Conservation (phyloP, 2,797 vertebrate genomes). For the Oreochromis grahami region DNA sequence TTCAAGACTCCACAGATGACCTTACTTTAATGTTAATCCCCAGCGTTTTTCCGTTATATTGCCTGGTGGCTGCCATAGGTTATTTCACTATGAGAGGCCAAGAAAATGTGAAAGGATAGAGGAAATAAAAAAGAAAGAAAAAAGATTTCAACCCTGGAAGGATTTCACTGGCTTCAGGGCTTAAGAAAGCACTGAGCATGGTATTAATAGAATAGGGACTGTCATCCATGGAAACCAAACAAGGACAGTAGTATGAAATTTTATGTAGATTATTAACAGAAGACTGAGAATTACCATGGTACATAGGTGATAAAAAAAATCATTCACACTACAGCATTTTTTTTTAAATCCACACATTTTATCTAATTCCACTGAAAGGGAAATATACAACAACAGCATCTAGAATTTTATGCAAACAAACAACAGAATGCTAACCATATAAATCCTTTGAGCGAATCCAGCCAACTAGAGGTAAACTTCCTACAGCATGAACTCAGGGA, state of each 20-base stretch:
- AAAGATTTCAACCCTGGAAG: slow-evolving; percentile 38
- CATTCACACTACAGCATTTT: neutral
- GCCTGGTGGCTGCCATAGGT: slow-evolving; percentile 49
- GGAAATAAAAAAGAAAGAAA: neutral
- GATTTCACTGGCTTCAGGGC: slow-evolving; percentile 29
- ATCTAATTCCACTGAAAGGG: neutral
- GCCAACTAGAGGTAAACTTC: slow-evolving; percentile 6
- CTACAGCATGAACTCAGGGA: neutral
- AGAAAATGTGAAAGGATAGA: neutral
- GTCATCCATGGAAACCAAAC: slow-evolving; percentile 41
- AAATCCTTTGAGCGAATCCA: slow-evolving; percentile 2
- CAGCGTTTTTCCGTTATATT: slow-evolving; percentile 19
- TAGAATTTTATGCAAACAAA: neutral
- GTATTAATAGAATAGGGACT: slow-evolving; percentile 35
- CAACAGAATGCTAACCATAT: neutral
- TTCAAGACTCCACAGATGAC: slow-evolving; percentile 19
- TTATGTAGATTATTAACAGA: slow-evolving; percentile 3
- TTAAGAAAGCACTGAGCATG: slow-evolving; percentile 28
- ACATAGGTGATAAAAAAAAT: neutral
- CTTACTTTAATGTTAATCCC: slow-evolving; percentile 40
- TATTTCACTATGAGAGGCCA: slow-evolving; percentile 32
- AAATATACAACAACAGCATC: neutral
- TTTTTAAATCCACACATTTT: neutral
- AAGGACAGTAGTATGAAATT: slow-evolving; percentile 11
- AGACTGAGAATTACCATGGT: neutral